Percentiles rank a stretch among this genome's conserved stretches.
Evolutionary conservation across 2,113 vertebrate species (phyloP).

Genomic region (Paedocypris sp.): DNA sequence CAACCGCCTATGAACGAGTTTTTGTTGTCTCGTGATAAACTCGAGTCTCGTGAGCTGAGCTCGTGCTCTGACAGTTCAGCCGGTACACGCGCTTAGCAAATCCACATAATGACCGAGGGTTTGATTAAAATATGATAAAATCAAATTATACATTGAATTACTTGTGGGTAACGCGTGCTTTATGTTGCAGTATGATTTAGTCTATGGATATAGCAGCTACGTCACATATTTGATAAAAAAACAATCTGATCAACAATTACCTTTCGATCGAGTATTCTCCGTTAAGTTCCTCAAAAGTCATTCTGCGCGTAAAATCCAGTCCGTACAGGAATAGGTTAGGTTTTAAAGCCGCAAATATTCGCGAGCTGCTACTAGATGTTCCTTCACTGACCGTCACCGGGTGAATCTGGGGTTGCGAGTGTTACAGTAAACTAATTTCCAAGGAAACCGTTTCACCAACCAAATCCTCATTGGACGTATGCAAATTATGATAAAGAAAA

Average conservation of each 20-base stretch:
- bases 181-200: no score
- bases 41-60: background rate
- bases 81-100: background rate
- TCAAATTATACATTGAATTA: no score
- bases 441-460: background rate
- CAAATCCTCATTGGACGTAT: conserved; percentile 6
- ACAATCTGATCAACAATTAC: conserved; percentile 37
- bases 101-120: no score
- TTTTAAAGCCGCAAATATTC: background rate
- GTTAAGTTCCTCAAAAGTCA: conserved; percentile 65
- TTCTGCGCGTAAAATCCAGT: conserved; percentile 54
- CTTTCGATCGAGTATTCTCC: conserved; percentile 59
- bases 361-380: background rate
- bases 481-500: background rate
- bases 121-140: no score
- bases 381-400: background rate
- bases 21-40: background rate
- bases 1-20: no score
- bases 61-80: background rate
- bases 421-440: background rate
- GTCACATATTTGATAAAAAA: no score
- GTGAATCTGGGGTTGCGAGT: background rate
- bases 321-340: background rate
- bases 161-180: no score
- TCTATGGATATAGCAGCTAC: no score